Base-by-base conservation (phyloP, 2,113 vertebrate species). In the Panthera uncia region DNA sequence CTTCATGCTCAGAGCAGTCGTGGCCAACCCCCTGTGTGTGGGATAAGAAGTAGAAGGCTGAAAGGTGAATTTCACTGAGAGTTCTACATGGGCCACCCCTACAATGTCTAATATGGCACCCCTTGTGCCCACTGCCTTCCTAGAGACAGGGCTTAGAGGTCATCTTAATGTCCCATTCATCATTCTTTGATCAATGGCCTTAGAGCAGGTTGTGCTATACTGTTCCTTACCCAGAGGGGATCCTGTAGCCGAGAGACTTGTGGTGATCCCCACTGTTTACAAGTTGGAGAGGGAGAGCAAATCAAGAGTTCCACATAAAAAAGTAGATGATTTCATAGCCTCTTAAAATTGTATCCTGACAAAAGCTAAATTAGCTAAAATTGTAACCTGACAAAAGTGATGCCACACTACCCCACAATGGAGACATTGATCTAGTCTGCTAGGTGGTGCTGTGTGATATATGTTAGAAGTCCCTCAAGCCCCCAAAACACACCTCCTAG, bases 401-500 rank as follows among this genome's bases (percentile, higher is more conserved):
- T 33, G 33, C 45, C 29, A 29, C 25, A 21, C 31, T 6, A 4
- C 19, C 48, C 16, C 12, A 18, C 52, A 29, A 2, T 2, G 74
- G 33, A 84, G 57, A 55, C 41, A 0, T 5, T 11, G 66, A 48
- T 88, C 48, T 2, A 0, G 23, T 88, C 71, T 8, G 5, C 82
- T 88, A 91, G 90, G 55, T 15, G 76, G 71, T 48, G 63, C 76
- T 61, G 23, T 55, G 15, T 48, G 15, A 2, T 52, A 5, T 11
- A 8, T n/a, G 68, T 88, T 50, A 93, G 25, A 93, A 85, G 21
- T 79, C 82, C 57, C 74, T 89, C 52, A 69, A 84, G 21, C 23
- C 41, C 5, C 7, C 57, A 45, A 94, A 91, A 52, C 57, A 36
- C 31, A 23, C 63, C 2, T 48, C 50, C 4, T 29, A 52, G 61